phyloP scores from a whole-genome alignment of 2,888 invertebrate genomes.

The Drosophila prolongata region DNA sequence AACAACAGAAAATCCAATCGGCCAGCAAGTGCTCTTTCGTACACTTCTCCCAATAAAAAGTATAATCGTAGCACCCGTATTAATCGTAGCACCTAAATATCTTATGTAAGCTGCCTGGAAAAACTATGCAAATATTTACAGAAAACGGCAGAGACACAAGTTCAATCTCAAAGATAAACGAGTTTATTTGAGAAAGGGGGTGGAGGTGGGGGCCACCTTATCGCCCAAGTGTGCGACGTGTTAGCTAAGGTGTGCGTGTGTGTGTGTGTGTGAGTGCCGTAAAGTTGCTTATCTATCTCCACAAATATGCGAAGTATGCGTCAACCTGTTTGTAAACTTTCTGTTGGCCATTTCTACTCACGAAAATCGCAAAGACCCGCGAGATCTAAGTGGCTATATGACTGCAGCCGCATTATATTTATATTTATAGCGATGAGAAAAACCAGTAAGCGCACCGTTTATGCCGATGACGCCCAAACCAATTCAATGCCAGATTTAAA shows the following conservation, averaged over 20 bases:
- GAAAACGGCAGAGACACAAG: constrained; percentile 56
- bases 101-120: constrained; percentile 63
- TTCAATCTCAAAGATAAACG: constrained; percentile 76
- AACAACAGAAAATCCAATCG: constrained; percentile 45
- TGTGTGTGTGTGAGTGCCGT: constrained; percentile 36
- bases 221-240: constrained; percentile 36
- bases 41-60: constrained; percentile 71
- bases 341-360: constrained; percentile 69
- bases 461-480: constrained; percentile 50
- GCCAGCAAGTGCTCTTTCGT: constrained; percentile 67
- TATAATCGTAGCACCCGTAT: constrained; percentile 37
- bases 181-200: constrained; percentile 48
- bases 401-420: constrained; percentile 46
- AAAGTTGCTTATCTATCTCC: constrained; percentile 71
- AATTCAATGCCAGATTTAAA: constrained; percentile 16
- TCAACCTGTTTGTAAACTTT: constrained; percentile 79
- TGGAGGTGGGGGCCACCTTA: constrained; percentile 22
- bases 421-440: constrained; percentile 33
- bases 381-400: constrained; percentile 59
- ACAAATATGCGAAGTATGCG: constrained; percentile 79
- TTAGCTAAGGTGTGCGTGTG: constrained; percentile 23
- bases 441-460: constrained; percentile 52
- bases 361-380: constrained; percentile 59
- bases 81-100: constrained; percentile 6
- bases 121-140: constrained; percentile 68